Evolutionary conservation across 2,888 invertebrate species (phyloP).

Genomic region (Drosophila macrospina): DNA sequence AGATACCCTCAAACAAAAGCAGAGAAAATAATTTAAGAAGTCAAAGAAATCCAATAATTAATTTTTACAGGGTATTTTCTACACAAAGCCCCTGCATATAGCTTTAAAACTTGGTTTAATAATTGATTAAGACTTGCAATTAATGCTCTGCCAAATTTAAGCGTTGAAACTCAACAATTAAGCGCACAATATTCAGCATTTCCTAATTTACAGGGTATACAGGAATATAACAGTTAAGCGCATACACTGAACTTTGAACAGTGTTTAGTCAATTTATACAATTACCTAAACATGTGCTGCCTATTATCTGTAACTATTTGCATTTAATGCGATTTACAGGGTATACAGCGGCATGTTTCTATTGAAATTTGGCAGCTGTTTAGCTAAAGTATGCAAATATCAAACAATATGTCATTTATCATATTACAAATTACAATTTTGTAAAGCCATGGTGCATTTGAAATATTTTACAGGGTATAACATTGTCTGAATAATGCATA

Average conservation of each 20-base stretch:
- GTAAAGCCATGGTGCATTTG: background rate
- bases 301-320: no score
- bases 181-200: no score
- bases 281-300: background rate
- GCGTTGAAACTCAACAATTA: no score
- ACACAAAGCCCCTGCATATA: background rate
- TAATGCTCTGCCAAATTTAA: background rate
- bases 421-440: background rate
- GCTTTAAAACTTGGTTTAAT: background rate
- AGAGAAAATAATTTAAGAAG: no score
- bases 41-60: background rate
- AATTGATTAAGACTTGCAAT: background rate
- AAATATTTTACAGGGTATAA: background rate
- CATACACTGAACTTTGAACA: no score
- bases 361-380: background rate
- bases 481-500: no score
- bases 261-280: background rate
- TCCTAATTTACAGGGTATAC: no score
- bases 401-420: background rate
- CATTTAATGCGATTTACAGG: background rate
- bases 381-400: background rate
- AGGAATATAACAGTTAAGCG: no score
- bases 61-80: background rate
- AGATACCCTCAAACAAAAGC: conserved; percentile 14
- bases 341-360: background rate